phyloP scores from a whole-genome alignment of 2,797 vertebrate species.

The Eurystomus glaucurus region DNA sequence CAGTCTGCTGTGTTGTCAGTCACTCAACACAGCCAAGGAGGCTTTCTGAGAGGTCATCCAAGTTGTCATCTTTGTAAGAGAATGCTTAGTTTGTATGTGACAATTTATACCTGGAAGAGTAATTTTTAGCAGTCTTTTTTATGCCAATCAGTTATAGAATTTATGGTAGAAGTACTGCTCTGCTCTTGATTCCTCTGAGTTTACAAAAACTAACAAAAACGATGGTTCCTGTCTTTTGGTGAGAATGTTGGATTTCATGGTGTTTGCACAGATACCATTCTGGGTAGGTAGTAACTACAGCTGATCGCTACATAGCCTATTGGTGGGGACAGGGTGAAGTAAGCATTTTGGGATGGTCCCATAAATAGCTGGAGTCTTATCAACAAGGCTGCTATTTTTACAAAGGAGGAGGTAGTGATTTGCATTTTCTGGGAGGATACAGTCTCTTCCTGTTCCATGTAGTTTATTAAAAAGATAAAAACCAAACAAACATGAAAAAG shows the following conservation, averaged over 20 bases:
- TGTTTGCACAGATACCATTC: not conserved
- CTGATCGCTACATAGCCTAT: rapidly evolving
- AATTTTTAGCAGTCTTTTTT: not conserved
- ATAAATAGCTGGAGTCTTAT: not conserved
- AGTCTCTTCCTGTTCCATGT: not conserved
- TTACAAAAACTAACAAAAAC: not conserved
- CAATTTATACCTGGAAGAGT: not conserved
- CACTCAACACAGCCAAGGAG: not conserved
- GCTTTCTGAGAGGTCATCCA: not conserved
- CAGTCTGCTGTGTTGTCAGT: not conserved
- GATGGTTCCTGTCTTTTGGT: not conserved
- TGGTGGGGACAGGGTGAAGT: not conserved
- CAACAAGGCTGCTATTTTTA: not conserved
- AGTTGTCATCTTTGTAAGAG: not conserved
- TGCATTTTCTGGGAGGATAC: not conserved
- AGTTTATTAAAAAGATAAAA: not conserved
- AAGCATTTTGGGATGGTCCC: not conserved
- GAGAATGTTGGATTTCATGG: not conserved
- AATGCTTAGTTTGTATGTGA: not conserved
- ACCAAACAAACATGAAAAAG: not conserved
- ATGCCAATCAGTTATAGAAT: not conserved
- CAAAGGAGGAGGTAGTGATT: not conserved
- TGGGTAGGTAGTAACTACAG: not conserved
- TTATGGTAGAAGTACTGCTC: not conserved
- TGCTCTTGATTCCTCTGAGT: not conserved